Evolutionary conservation across 2,888 invertebrate genomes (phyloP).

Genomic region (Linnaemya vulpina): DNA sequence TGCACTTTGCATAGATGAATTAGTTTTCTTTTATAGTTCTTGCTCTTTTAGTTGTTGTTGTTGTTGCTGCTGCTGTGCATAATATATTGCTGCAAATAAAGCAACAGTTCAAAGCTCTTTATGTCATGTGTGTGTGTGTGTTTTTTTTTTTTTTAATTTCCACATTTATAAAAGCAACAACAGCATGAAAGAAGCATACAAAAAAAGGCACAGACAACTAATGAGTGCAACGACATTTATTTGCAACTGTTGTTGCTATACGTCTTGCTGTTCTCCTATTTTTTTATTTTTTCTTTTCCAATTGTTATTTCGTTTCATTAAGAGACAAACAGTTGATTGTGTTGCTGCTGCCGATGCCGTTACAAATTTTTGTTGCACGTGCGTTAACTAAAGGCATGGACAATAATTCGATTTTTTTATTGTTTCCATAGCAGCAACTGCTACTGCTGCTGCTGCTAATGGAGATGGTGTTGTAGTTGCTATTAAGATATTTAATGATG

Average conservation of each 20-base stretch:
- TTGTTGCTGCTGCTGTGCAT: not conserved
- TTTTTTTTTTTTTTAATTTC: constrained; percentile 58
- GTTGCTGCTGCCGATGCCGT: constrained; percentile 62
- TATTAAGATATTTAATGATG: not conserved
- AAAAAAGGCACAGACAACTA: constrained; percentile 55
- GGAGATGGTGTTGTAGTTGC: constrained; percentile 28
- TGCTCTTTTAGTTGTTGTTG: not conserved
- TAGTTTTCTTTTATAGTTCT: constrained; percentile 36
- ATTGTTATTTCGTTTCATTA: constrained; percentile 38
- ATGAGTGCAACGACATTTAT: constrained; percentile 72
- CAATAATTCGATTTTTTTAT: constrained; percentile 11
- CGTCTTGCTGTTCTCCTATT: constrained; percentile 22
- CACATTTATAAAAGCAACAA: constrained; percentile 50
- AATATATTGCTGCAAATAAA: constrained; percentile 15
- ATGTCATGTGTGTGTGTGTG: no score
- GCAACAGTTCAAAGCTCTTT: constrained; percentile 69
- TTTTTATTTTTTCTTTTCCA: constrained; percentile 17
- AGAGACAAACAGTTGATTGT: constrained; percentile 43
- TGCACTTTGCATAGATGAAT: constrained; percentile 61
- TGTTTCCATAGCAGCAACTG: constrained; percentile 23
- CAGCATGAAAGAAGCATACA: constrained; percentile 21
- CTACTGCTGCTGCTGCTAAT: not conserved
- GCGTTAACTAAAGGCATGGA: constrained; percentile 60
- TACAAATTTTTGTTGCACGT: constrained; percentile 71
- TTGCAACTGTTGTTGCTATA: constrained; percentile 59